Conservation (phyloP, 2,113 vertebrate genomes). For the Vombatus ursinus region DNA sequence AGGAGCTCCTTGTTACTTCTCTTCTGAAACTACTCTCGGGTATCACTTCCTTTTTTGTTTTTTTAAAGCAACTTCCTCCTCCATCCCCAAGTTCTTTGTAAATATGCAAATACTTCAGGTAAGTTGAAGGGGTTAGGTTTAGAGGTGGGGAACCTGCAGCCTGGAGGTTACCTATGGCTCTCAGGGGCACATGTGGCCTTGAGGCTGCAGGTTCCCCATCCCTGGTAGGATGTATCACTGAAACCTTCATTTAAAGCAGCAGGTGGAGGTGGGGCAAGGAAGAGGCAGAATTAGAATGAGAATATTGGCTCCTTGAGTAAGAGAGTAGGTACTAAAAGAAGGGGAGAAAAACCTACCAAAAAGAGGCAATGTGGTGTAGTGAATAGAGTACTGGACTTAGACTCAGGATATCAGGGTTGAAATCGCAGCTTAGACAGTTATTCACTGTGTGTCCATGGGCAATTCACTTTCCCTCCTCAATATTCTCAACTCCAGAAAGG, state of each 20-base stretch:
- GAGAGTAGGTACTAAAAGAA: not conserved
- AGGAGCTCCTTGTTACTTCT: not conserved
- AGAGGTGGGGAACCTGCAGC: too few relatives aligned
- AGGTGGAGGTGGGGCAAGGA: not conserved
- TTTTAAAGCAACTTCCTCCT: not conserved
- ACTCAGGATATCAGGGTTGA: not conserved
- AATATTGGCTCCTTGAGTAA: not conserved
- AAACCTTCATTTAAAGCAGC: not conserved
- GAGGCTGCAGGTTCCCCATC: too few relatives aligned
- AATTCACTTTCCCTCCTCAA: not conserved
- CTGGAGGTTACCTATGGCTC: too few relatives aligned
- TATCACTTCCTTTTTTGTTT: not conserved
- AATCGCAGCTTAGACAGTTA: not conserved
- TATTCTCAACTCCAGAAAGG: not conserved
- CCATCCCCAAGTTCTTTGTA: not conserved
- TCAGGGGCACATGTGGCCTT: too few relatives aligned
- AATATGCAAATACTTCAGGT: not conserved
- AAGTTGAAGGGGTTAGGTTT: not conserved
- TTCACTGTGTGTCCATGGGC: not conserved
- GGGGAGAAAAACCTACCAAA: not conserved
- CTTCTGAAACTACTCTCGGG: too few relatives aligned
- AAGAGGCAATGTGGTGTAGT: not conserved
- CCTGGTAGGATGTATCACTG: not conserved
- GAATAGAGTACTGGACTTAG: not conserved
- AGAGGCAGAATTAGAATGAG: not conserved